Conservation (phyloP, 2,888 invertebrate genomes). For the Labia minor region DNA sequence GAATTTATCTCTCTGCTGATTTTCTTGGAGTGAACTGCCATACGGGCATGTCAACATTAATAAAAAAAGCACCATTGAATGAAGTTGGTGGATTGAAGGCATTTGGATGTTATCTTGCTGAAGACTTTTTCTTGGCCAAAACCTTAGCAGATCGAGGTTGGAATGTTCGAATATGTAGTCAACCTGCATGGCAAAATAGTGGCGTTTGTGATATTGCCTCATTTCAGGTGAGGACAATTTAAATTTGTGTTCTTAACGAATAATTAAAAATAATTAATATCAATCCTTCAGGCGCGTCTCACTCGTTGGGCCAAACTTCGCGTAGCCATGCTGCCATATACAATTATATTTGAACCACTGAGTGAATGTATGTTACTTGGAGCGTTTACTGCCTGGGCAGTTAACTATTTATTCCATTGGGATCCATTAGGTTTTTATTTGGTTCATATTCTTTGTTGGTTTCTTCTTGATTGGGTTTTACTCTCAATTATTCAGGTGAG, state of each 20-base stretch:
- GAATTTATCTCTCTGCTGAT: conserved; percentile 89
- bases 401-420: conserved; percentile 67
- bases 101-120: conserved; percentile 91
- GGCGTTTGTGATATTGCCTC: conserved; percentile 75
- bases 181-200: conserved; percentile 92
- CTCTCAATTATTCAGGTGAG: conserved; percentile 70
- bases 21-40: conserved; percentile 89
- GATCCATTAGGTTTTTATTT: conserved; percentile 85
- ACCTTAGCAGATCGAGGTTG: conserved; percentile 78
- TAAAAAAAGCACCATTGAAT: conserved; percentile 80
- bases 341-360: conserved; percentile 84
- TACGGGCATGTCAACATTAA: conserved; percentile 95
- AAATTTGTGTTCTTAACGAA: background rate
- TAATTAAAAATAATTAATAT: background rate
- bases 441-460: conserved; percentile 88
- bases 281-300: conserved; percentile 24
- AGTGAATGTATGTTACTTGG: conserved; percentile 92
- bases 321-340: conserved; percentile 88
- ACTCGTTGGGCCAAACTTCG: conserved; percentile 87
- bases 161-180: conserved; percentile 79
- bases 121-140: conserved; percentile 96
- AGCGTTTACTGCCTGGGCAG: conserved; percentile 82
- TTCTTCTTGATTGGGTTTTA: conserved; percentile 89
- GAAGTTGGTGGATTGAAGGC: conserved; percentile 82
- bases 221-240: conserved; percentile 63